Base-by-base conservation (phyloP, 2,113 vertebrate genomes). In the Seriola aureovittata region DNA sequence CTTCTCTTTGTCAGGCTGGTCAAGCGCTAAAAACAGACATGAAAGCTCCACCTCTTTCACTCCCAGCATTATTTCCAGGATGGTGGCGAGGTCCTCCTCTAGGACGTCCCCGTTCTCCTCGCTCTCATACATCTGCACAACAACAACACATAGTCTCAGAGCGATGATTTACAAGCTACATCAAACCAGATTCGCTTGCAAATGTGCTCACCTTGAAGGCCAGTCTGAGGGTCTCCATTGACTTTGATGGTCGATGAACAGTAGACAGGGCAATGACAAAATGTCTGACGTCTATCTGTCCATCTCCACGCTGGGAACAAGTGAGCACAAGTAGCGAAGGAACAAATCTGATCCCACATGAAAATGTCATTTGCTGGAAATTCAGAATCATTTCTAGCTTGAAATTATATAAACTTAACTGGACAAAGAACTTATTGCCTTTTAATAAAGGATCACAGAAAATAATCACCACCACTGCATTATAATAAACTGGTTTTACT, bases 221-320 rank as follows among this genome's bases (percentile, higher is more conserved):
- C 92, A 99, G 4, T 68, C 94, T 96, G 85, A 99, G 94, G 68
- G 97, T 99, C 85, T 98, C 96, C 95, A 97, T 94, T 8, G 97
- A 94, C 93, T 93, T 94, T 19, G 96, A 94, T 6, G 98, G 97
- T 69, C 94, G 96, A 86, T 95, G 96, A 46, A 97, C 95, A 2
- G 98, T 97, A 0, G 97, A 98, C 60, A 98, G 88, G 65, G 97
- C 97, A 4, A 96, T 92, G 9, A 99, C 92, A 4, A 95, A 98
- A 81, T 96, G 97, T 5, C 97, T 94, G 68, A 96, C 11, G 69
- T 99, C 98, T 80, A 99, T 95, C 65, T 85, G 62, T 4, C 96
- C 96, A 0, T 93, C 77, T 88, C 93, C 96, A 4, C 89, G 79
- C 97, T 98, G 93, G 25, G 82, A 62, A 82, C 38, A 80, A 71